Evolutionary conservation across 2,888 invertebrate species (phyloP).

Genomic region (Parnassius apollo): DNA sequence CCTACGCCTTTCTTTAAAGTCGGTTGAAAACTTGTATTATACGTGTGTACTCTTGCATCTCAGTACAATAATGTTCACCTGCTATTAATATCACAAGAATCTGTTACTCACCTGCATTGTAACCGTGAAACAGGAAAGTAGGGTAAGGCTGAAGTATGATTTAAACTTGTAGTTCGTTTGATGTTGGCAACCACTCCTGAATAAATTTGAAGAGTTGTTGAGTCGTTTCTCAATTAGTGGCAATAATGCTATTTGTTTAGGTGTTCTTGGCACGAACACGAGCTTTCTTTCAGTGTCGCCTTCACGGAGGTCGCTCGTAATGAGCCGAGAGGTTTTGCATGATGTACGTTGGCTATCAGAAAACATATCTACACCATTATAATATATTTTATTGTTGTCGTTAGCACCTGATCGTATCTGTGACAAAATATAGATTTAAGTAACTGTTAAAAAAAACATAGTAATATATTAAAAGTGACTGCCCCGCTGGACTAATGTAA

Average conservation of each 20-base stretch:
- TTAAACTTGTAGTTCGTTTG: slow-evolving; percentile 8
- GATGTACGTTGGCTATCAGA: too few relatives aligned
- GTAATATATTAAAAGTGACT: too few relatives aligned
- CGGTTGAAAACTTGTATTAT: too few relatives aligned
- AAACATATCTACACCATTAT: too few relatives aligned
- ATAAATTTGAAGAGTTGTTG: slow-evolving; percentile 23
- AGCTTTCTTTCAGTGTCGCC: slow-evolving; percentile 15
- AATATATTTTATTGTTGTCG: too few relatives aligned
- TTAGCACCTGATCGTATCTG: too few relatives aligned
- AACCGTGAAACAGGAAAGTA: slow-evolving; percentile 22
- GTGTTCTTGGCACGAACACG: slow-evolving; percentile 9
- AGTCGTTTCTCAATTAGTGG: slow-evolving; percentile 24
- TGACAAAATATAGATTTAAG: too few relatives aligned
- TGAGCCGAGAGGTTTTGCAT: slow-evolving; percentile 3
- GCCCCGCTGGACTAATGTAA: too few relatives aligned
- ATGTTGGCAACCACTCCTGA: slow-evolving; percentile 18
- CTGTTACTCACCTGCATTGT: slow-evolving; percentile 10
- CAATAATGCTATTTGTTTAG: slow-evolving; percentile 15
- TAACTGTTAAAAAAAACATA: too few relatives aligned
- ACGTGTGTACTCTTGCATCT: background rate
- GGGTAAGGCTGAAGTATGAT: slow-evolving; percentile 22
- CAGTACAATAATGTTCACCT: background rate
- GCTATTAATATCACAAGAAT: background rate
- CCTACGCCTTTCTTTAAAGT: too few relatives aligned
- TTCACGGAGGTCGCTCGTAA: slow-evolving; percentile 16